These are phyloP conservation scores for Dasyornis broadbenti DNA, from an alignment of 2,113 vertebrate species.

Conservation along the genomic window DNA sequence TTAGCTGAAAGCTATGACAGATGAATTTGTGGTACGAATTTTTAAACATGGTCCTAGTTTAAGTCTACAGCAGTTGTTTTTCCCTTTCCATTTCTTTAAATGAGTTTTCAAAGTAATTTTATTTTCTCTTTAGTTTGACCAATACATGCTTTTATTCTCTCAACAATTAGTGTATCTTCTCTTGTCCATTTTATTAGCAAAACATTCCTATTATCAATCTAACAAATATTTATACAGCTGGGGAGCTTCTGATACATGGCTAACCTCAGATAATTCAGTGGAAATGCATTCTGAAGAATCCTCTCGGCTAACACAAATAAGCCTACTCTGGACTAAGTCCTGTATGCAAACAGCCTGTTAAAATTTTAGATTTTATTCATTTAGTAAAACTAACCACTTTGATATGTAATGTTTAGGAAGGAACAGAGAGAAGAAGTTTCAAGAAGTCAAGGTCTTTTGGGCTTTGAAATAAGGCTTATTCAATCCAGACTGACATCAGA, in stretches of 20 bases:
- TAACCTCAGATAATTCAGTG: not conserved
- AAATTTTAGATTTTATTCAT: not conserved
- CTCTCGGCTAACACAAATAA: not conserved
- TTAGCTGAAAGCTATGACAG: not conserved
- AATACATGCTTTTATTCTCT: not conserved
- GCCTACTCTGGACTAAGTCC: not conserved
- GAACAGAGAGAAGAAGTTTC: not conserved
- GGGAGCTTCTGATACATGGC: not conserved
- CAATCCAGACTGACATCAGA: not conserved
- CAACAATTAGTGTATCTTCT: not conserved
- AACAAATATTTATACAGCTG: conserved; percentile 48
- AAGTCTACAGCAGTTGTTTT: not conserved
- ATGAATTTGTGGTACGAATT: not conserved
- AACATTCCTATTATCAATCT: conserved; percentile 18
- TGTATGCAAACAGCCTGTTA: not conserved
- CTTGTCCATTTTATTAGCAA: not conserved
- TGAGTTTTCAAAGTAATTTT: not conserved
- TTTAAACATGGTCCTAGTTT: not conserved
- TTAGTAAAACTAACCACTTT: not conserved
- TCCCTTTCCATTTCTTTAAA: not conserved
- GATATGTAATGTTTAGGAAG: not conserved
- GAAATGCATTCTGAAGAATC: not conserved
- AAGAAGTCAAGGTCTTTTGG: not conserved
- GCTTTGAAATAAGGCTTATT: not conserved
- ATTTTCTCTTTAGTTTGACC: not conserved